Evolutionary conservation across 2,797 vertebrate genomes (phyloP).

Genomic region (Sciurus vulgaris): DNA sequence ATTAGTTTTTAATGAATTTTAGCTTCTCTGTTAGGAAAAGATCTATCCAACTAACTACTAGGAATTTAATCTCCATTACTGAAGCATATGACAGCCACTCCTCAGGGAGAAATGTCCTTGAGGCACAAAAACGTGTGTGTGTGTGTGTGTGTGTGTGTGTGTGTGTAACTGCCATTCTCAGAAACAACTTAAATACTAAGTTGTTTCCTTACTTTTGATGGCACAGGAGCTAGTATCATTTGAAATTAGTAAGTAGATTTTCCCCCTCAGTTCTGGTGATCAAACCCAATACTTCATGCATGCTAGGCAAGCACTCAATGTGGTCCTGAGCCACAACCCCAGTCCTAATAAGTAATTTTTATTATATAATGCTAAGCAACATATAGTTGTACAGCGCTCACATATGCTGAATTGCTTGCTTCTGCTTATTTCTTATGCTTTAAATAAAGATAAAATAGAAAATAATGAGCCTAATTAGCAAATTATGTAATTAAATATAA

Average conservation of each 20-base stretch:
- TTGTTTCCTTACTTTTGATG: constrained; percentile 77
- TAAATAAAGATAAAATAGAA: constrained; percentile 51
- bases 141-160: constrained; percentile 75
- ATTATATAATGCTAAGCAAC: not conserved
- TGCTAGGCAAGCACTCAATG: no score
- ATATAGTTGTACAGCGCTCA: constrained; percentile 39
- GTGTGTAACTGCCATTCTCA: constrained; percentile 78
- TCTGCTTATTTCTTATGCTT: not conserved
- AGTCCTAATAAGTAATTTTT: constrained; percentile 18
- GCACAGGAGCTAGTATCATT: constrained; percentile 66
- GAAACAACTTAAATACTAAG: constrained; percentile 76
- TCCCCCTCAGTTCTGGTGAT: no score
- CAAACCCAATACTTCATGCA: no score
- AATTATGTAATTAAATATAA: constrained; percentile 56
- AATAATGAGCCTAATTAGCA: not conserved
- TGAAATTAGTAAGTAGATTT: constrained; percentile 70
- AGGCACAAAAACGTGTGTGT: constrained; percentile 76
- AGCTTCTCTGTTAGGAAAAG: constrained; percentile 87
- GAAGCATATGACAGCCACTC: constrained; percentile 85
- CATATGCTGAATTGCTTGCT: constrained; percentile 29
- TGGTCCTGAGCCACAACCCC: no score
- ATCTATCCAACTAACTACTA: constrained; percentile 86
- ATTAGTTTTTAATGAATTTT: constrained; percentile 91
- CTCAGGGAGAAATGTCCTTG: constrained; percentile 85
- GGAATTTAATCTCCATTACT: constrained; percentile 88